Conservation (phyloP, 2,797 vertebrate species). For the Coregonus suidteri region DNA sequence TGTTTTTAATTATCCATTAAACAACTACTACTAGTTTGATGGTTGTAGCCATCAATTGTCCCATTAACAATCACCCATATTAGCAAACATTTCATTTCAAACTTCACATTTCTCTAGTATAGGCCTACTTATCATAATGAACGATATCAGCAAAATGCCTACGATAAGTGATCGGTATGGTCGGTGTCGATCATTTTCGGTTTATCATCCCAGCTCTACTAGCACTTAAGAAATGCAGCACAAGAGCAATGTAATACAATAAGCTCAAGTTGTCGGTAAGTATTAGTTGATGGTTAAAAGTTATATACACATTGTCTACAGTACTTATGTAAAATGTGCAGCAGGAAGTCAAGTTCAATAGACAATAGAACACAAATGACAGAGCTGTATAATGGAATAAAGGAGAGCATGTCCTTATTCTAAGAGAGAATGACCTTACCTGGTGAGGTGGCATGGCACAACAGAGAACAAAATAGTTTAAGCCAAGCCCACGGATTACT, state of each 20-base stretch:
- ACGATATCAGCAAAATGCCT: too few species aligned
- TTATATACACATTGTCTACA: too few species aligned
- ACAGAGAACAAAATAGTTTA: not conserved
- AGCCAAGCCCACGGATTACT: constrained; percentile 47
- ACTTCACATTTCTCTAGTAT: too few species aligned
- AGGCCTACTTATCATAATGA: too few species aligned
- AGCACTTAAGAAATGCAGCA: not conserved
- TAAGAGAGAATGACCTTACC: not conserved
- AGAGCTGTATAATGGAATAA: not conserved
- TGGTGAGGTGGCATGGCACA: not conserved
- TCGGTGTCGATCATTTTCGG: too few species aligned
- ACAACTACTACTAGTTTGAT: too few species aligned
- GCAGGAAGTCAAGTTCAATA: not conserved
- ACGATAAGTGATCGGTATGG: too few species aligned
- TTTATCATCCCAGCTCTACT: too few species aligned
- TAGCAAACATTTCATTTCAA: too few species aligned
- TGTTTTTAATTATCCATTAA: too few species aligned
- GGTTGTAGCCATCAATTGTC: too few species aligned
- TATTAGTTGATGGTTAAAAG: not conserved
- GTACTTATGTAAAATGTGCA: not conserved
- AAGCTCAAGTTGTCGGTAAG: not conserved
- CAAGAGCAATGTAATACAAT: not conserved
- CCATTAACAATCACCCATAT: too few species aligned
- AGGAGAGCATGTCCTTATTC: not conserved
- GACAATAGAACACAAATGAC: not conserved